Evolutionary conservation across 2,113 vertebrate species (phyloP).

Genomic region (Brachionichthys hirsutus): DNA sequence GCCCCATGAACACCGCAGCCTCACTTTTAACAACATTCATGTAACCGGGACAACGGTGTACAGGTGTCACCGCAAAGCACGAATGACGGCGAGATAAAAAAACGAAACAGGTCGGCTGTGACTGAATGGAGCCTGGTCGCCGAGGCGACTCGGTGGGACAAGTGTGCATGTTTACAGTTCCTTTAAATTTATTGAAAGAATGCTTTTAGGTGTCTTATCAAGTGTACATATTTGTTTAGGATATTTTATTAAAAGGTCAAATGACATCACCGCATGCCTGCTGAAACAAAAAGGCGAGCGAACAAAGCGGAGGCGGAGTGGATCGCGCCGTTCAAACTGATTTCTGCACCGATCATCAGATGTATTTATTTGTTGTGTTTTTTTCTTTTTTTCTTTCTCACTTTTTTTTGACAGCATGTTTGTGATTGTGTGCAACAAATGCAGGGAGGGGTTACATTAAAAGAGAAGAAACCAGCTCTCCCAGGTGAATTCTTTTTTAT

Average conservation of each 20-base stretch:
- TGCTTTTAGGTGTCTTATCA: constrained; percentile 59
- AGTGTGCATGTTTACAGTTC: constrained; percentile 80
- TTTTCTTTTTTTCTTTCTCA: constrained; percentile 10
- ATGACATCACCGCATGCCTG: constrained; percentile 75
- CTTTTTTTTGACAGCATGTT: constrained; percentile 41
- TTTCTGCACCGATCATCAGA: constrained; percentile 36
- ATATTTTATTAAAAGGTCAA: constrained; percentile 66
- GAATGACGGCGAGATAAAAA: no score
- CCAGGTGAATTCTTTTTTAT: constrained; percentile 3
- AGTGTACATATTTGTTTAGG: constrained; percentile 74
- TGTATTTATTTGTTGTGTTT: constrained; percentile 58
- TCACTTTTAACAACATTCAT: no score
- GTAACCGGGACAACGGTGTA: no score
- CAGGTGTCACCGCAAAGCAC: no score
- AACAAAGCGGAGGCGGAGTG: constrained; percentile 13
- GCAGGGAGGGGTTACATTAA: not conserved
- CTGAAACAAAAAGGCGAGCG: constrained; percentile 59
- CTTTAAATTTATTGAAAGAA: constrained; percentile 64
- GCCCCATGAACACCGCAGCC: no score
- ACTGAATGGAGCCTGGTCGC: no score
- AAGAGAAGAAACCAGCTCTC: constrained; percentile 5
- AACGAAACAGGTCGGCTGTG: no score
- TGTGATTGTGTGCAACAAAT: constrained; percentile 33
- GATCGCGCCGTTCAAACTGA: constrained; percentile 36
- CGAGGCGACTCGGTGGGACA: constrained; percentile 36